phyloP scores from a whole-genome alignment of 2,888 invertebrate species.

The Eupithecia subfuscata region DNA sequence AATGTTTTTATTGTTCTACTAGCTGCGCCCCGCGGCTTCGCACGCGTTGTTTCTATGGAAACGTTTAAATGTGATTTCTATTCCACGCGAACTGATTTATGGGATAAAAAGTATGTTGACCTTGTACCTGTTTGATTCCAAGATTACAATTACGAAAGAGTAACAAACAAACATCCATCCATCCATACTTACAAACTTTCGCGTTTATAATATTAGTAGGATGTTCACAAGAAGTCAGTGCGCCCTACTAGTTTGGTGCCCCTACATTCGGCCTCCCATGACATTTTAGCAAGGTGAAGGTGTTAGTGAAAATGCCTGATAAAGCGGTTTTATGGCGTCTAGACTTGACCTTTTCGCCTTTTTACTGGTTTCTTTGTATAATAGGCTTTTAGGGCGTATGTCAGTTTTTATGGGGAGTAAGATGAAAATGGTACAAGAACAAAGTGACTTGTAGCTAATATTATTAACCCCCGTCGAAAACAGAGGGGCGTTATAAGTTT shows the following conservation, averaged over 20 bases:
- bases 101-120: too few relatives aligned
- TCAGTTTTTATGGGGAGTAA: too few relatives aligned
- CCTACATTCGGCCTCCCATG: constrained; percentile 19
- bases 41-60: too few relatives aligned
- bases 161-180: too few relatives aligned
- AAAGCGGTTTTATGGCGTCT: constrained; percentile 22
- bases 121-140: too few relatives aligned
- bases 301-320: constrained; percentile 6
- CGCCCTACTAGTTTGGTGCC: not conserved
- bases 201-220: too few relatives aligned
- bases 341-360: constrained; percentile 29
- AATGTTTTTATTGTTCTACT: too few relatives aligned
- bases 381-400: not conserved
- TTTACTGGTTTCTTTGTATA: not conserved
- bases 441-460: not conserved
- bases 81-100: too few relatives aligned
- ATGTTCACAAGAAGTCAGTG: not conserved
- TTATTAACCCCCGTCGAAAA: not conserved
- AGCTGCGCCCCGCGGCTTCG: too few relatives aligned
- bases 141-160: too few relatives aligned
- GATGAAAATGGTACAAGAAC: not conserved
- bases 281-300: constrained; percentile 26
- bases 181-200: too few relatives aligned
- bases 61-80: too few relatives aligned
- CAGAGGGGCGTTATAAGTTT: not conserved